phyloP scores from a whole-genome alignment of 1,140 invertebrate species.

The Gonioctena quinquepunctata region DNA sequence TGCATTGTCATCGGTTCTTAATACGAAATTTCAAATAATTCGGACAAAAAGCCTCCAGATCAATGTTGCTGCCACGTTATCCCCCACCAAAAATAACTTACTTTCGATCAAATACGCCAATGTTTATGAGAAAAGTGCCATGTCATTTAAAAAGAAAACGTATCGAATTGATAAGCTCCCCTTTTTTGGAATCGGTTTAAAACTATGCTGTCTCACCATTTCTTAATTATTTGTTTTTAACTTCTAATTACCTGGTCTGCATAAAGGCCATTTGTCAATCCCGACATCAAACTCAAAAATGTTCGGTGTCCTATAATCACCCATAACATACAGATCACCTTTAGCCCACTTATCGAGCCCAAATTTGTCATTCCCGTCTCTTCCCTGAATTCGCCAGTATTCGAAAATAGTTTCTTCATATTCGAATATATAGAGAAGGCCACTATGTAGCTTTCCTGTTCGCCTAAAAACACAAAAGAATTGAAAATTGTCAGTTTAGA shows the following conservation, averaged over 20 bases:
- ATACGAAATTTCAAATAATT: no score
- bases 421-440: slow-evolving; percentile 54
- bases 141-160: neutral
- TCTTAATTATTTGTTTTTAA: neutral
- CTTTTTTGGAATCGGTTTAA: no score
- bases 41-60: no score
- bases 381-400: neutral
- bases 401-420: slow-evolving; percentile 30
- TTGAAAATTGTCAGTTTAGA: neutral
- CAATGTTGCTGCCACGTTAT: no score
- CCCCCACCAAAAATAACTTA: neutral
- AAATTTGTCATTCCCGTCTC: slow-evolving; percentile 44
- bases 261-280: slow-evolving; percentile 29
- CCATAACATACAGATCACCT: slow-evolving; percentile 70
- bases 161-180: neutral
- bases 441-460: slow-evolving; percentile 31
- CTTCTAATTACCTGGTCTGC: slow-evolving; percentile 26
- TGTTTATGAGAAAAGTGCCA: neutral
- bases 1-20: no score
- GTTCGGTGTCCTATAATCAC: slow-evolving; percentile 67
- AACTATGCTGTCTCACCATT: no score
- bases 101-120: neutral
- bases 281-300: slow-evolving; percentile 22
- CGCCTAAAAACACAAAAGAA: neutral
- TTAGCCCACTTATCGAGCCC: slow-evolving; percentile 61